phyloP scores from a whole-genome alignment of 1,140 invertebrate species.

The Drosophila pectinifera region DNA sequence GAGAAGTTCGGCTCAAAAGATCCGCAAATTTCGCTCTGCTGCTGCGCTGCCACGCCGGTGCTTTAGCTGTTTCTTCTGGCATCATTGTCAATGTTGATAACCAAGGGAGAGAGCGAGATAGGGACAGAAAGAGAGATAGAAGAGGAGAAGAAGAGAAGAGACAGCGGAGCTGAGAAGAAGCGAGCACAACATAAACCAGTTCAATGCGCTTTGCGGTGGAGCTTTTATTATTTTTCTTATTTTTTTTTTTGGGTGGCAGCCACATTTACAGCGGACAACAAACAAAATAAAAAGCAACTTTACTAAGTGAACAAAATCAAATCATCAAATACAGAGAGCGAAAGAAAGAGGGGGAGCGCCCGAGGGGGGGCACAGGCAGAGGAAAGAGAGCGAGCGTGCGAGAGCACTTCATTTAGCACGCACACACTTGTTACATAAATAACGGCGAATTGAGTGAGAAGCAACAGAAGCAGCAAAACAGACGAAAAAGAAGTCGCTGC shows the following conservation, averaged over 20 bases:
- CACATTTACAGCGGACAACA: constrained; percentile 34
- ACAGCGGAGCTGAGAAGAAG: constrained; percentile 31
- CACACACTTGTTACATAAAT: constrained; percentile 83
- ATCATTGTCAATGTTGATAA: constrained; percentile 67
- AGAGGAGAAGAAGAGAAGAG: constrained; percentile 18
- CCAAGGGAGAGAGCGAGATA: constrained; percentile 29
- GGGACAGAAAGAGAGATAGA: background rate
- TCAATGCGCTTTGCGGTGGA: constrained; percentile 71
- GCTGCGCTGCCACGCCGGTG: constrained; percentile 24
- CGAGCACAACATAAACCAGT: constrained; percentile 70
- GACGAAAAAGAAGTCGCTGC: constrained; percentile 66
- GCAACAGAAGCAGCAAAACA: constrained; percentile 58
- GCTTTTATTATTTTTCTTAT: constrained; percentile 51
- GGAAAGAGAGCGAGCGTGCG: constrained; percentile 17
- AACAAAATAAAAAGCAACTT: constrained; percentile 40
- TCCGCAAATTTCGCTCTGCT: constrained; percentile 24
- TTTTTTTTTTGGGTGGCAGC: constrained; percentile 30
- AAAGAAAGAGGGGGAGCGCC: background rate
- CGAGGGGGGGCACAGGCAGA: constrained; percentile 1
- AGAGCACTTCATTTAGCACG: constrained; percentile 70
- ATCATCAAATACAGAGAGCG: constrained; percentile 56
- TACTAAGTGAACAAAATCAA: constrained; percentile 52
- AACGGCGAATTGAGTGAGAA: constrained; percentile 77
- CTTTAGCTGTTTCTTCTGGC: constrained; percentile 36
- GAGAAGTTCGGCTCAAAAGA: constrained; percentile 36